A percentile compares a stretch with the other conserved stretches of the same genome.
Evolutionary conservation across 2,113 vertebrate genomes (phyloP).

Genomic region (Phalacrocorax carbo): DNA sequence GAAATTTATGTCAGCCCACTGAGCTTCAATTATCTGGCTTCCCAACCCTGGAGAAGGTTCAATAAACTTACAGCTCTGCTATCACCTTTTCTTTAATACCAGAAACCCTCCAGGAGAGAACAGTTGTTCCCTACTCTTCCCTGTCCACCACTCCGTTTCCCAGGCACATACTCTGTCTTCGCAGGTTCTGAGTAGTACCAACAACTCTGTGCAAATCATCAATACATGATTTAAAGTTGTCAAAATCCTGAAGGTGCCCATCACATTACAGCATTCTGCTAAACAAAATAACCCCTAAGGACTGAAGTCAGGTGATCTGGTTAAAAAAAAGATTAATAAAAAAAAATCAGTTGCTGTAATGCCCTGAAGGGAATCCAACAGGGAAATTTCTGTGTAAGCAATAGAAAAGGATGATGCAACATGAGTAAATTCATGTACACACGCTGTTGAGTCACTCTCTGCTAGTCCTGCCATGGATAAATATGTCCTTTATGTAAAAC

Average conservation of each 20-base stretch:
- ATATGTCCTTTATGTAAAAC: background rate
- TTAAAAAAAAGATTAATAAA: no score
- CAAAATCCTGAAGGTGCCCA: background rate
- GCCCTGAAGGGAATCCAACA: background rate
- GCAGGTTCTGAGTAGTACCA: background rate
- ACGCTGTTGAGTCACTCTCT: background rate
- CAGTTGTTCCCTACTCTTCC: background rate
- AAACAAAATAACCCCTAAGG: background rate
- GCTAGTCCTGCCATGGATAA: background rate
- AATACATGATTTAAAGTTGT: background rate
- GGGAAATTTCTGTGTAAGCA: background rate
- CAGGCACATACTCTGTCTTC: background rate
- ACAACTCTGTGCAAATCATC: background rate
- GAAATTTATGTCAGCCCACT: background rate
- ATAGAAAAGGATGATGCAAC: background rate
- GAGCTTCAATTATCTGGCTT: background rate
- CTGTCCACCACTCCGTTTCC: background rate
- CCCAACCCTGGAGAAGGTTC: background rate
- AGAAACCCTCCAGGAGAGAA: background rate
- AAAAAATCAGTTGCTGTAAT: background rate
- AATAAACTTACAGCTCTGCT: background rate
- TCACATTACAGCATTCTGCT: background rate
- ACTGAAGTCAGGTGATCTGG: background rate
- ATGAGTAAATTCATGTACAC: background rate
- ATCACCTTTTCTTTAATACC: background rate